These are phyloP conservation scores for Microhierax caerulescens DNA, from an alignment of 2,797 vertebrate genomes.

Conservation along the genomic window DNA sequence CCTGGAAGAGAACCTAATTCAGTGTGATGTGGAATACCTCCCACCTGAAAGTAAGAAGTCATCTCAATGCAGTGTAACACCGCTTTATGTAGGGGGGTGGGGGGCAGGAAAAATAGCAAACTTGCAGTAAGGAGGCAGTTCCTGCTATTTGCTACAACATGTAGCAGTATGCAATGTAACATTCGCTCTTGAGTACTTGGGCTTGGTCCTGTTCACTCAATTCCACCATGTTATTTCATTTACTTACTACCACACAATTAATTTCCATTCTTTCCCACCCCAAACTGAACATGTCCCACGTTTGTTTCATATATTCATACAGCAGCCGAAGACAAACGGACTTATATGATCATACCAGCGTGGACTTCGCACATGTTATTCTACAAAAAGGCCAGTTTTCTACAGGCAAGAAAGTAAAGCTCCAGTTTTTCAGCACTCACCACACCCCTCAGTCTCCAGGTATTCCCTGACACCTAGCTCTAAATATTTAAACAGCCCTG, in stretches of 20 bases:
- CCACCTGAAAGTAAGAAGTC: neutral
- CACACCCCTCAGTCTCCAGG: neutral
- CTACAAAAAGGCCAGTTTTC: neutral
- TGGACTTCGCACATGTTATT: accelerated
- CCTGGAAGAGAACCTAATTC: neutral
- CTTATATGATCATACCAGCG: neutral
- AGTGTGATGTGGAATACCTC: neutral
- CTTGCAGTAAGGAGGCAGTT: neutral
- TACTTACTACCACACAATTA: neutral
- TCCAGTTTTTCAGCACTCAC: neutral
- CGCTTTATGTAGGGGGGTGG: neutral
- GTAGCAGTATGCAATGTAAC: neutral
- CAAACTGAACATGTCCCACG: neutral
- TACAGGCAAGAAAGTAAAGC: neutral
- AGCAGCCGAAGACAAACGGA: neutral
- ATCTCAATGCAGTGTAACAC: neutral
- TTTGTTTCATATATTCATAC: neutral
- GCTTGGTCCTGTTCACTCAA: neutral
- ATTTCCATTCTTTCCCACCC: neutral
- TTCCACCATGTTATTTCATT: neutral
- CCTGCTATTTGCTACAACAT: neutral
- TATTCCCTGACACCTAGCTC: neutral
- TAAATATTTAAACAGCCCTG: neutral
- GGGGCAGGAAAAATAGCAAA: neutral
- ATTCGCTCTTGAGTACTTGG: neutral